Percentiles rank a stretch among this genome's conserved stretches.
Evolutionary conservation across 2,888 invertebrate genomes (phyloP).

Genomic region (Conistra vaccinii): DNA sequence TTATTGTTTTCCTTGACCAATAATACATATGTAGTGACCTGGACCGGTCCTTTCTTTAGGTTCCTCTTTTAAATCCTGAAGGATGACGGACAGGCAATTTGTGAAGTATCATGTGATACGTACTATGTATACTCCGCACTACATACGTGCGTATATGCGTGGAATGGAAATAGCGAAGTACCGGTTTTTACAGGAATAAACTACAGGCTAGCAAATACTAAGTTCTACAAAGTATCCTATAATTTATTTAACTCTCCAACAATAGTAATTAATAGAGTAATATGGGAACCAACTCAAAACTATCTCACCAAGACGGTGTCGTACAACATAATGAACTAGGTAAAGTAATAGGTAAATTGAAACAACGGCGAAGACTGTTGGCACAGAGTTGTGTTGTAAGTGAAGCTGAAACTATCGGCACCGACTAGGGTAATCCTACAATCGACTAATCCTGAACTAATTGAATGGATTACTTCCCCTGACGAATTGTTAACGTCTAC

Average conservation of each 20-base stretch:
- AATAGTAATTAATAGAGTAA: not conserved
- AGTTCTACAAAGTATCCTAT: not conserved
- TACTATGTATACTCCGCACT: not conserved
- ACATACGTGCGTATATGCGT: not conserved
- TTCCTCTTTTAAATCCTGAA: not conserved
- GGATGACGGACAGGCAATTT: not conserved
- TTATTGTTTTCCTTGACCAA: too few relatives aligned
- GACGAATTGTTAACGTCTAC: slow-evolving; percentile 67
- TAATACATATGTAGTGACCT: not conserved
- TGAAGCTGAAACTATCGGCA: slow-evolving; percentile 64
- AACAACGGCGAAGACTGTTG: slow-evolving; percentile 29
- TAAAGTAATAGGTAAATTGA: slow-evolving; percentile 21
- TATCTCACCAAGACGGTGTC: not conserved
- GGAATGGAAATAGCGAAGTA: not conserved
- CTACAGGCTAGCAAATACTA: not conserved
- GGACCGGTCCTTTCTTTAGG: not conserved
- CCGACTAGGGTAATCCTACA: slow-evolving; percentile 72
- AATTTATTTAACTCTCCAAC: not conserved
- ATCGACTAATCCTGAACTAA: slow-evolving; percentile 81
- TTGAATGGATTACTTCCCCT: slow-evolving; percentile 79
- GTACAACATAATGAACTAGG: slow-evolving; percentile 12
- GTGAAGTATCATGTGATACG: not conserved
- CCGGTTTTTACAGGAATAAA: not conserved
- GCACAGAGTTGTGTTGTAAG: slow-evolving; percentile 46
- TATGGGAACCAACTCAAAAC: not conserved